Evolutionary conservation across 2,113 vertebrate species (phyloP).

Genomic region (Hystrix cristata): DNA sequence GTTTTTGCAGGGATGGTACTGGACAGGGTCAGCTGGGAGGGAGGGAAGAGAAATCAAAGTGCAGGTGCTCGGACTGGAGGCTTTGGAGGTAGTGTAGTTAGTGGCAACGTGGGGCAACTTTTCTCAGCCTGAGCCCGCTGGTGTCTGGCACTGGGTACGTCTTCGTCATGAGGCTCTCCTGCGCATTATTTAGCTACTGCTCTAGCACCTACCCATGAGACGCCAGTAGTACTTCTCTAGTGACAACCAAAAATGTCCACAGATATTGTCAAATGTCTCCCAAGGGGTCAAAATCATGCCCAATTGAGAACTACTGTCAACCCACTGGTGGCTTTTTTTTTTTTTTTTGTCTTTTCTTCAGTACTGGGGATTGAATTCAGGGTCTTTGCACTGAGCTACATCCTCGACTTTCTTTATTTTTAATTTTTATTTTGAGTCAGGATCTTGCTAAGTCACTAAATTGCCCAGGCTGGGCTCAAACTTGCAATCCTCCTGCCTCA

Average conservation of each 20-base stretch:
- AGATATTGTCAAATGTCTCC: neutral
- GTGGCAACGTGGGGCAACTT: neutral
- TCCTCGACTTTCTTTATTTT: neutral
- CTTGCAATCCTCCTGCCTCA: neutral
- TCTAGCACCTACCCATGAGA: neutral
- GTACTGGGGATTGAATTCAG: neutral
- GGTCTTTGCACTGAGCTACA: neutral
- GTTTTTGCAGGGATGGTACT: neutral
- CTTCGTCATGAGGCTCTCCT: neutral
- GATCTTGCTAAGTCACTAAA: neutral
- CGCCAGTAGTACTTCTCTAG: neutral
- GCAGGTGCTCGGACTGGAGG: neutral
- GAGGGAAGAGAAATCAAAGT: neutral
- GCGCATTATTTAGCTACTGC: neutral
- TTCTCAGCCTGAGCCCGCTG: neutral
- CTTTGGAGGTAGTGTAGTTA: neutral
- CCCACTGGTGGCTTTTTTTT: neutral
- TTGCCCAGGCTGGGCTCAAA: neutral
- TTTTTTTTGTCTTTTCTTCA: neutral
- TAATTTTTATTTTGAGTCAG: neutral
- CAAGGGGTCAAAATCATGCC: neutral
- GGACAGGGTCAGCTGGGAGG: neutral
- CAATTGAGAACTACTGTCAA: neutral
- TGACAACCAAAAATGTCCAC: neutral
- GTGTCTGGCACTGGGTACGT: neutral